Evolutionary conservation across 1,140 invertebrate species (phyloP), one percentile per base, ranked within the genome.

Genomic region (Diabrotica virgifera): DNA sequence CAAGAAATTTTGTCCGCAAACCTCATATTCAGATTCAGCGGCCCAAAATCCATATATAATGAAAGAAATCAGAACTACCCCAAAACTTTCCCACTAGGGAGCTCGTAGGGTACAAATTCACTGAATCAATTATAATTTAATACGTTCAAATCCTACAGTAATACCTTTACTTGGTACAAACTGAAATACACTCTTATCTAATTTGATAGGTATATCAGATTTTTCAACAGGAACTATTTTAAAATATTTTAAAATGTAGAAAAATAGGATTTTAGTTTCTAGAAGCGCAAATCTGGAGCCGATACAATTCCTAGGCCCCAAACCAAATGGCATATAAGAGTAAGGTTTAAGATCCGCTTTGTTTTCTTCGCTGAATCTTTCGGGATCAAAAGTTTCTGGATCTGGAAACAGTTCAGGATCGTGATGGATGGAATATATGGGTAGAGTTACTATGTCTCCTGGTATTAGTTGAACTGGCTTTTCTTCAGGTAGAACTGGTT

Each of bases 191-290:
- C n/a, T 58, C 36, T 37, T 58, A 36, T 35, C 56, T 6, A 58
- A 35, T 8, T 65, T 13, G 2, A 78, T 9, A 8, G 78, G 75
- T 0, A 72, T 62, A 8, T 38, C 51, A 4, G 74, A 78, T 59
- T 72, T 76, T 8, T 72, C 57, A n/a, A 70, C 63, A 7, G 68
- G 54, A 38, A 71, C 63, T 5, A 80, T 51, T 38, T 70, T 65
- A 57, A 73, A 78, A 35, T 74, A 75, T 0, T 59, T 12, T 14
- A 80, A 54, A 5, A 79, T 52, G 62, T 75, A 62, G 36, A 50
- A 64, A 13, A 24, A 24, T 4, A 24, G 24, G 4, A 24, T 24
- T 24, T 24, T 24, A 2, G 24, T 24, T 24, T 24, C 24, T 24
- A 24, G 24, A 24, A 24, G 24, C 4, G 24, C 46, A 51, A 58